A percentile compares a stretch with the other conserved stretches of the same genome.
phyloP scores from a whole-genome alignment of 2,888 invertebrate species.

The Campoplex nolae region DNA sequence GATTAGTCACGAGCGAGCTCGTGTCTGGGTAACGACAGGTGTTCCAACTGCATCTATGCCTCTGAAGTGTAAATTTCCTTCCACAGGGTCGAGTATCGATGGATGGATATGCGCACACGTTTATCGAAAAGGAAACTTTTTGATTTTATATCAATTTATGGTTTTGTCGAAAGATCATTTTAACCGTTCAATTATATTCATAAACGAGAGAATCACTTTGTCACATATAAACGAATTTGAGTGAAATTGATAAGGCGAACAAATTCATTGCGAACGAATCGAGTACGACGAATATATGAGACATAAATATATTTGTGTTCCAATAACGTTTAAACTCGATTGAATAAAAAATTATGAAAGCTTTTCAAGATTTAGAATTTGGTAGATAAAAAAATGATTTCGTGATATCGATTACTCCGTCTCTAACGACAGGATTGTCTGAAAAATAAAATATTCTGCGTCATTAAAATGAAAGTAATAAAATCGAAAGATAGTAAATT shows the following conservation, averaged over 20 bases:
- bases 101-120: neutral
- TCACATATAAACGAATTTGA: no score
- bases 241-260: no score
- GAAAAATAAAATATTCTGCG: no score
- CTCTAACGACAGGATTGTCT: no score
- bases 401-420: neutral
- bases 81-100: slow-evolving; percentile 1
- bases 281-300: no score
- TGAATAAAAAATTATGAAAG: neutral
- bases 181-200: no score
- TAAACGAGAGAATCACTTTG: no score
- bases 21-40: slow-evolving; percentile 82
- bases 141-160: neutral
- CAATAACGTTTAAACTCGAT: no score
- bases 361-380: neutral
- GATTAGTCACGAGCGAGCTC: slow-evolving; percentile 82
- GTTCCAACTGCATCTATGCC: slow-evolving; percentile 70
- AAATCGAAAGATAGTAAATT: neutral
- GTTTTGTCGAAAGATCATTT: neutral
- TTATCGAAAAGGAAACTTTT: neutral
- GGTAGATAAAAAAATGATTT: neutral
- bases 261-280: no score
- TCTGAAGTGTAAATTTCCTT: neutral
- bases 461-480: neutral
- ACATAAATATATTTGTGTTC: no score